Percentiles rank a stretch among this genome's conserved stretches.
phyloP scores from a whole-genome alignment of 2,113 vertebrate species.

The Gymnogyps californianus region DNA sequence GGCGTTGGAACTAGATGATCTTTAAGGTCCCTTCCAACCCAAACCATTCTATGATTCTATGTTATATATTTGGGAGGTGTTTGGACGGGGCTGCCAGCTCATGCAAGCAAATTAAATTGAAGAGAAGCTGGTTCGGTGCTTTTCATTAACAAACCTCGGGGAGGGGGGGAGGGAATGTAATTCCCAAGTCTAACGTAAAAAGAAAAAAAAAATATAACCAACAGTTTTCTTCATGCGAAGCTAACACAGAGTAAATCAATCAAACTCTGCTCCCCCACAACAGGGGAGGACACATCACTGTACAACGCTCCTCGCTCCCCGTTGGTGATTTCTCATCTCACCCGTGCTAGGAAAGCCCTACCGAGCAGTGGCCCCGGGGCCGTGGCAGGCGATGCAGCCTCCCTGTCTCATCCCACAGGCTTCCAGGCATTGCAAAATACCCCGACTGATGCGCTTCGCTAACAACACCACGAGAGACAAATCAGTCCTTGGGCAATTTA shows the following conservation, averaged over 20 bases:
- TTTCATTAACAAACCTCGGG: conserved; percentile 58
- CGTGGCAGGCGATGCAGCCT: neutral
- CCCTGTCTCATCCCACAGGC: neutral
- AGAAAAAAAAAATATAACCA: neutral
- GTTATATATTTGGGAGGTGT: neutral
- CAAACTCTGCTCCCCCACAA: neutral
- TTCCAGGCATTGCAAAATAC: neutral
- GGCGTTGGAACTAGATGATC: too few species aligned
- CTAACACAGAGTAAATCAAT: conserved; percentile 52
- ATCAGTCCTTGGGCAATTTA: neutral
- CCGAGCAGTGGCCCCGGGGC: neutral
- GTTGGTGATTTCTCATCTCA: neutral
- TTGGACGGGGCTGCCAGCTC: neutral
- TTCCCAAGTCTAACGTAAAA: conserved; percentile 29
- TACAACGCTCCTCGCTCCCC: neutral
- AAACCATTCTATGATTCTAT: neutral
- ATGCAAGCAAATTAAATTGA: conserved; percentile 55
- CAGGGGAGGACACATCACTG: neutral
- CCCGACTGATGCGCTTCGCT: neutral
- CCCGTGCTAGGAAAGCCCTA: neutral
- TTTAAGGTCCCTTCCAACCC: too few species aligned
- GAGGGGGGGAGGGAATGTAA: neutral
- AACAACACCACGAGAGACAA: accelerated
- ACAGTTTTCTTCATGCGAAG: neutral
- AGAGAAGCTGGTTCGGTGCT: conserved; percentile 60